Evolutionary conservation across 2,888 invertebrate species (phyloP), one percentile per base, ranked within the genome.

Genomic region (Ditylenchus weischeri): DNA sequence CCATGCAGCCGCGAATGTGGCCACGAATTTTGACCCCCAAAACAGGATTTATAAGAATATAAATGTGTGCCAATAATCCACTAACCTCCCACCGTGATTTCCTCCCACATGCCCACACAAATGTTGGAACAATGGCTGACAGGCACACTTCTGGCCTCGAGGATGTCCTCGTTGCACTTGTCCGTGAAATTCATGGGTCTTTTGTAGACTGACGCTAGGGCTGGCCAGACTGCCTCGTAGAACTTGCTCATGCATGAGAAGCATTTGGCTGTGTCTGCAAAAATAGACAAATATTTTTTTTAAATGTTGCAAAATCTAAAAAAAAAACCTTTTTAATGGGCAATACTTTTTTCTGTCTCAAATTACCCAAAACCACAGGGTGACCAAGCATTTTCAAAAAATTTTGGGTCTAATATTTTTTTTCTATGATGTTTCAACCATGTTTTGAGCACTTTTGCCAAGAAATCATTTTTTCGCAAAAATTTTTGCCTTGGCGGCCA

Each of bases 211-310:
- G 73, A 65, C 8, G 72, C 64, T 19, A 83, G 72, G 15, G 72
- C 69, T 15, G 75, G 76, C 80, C 78, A 79, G 38, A 70, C 75
- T 2, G 77, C 76, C 69, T 79, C 79, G 74, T 82, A 82, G 62
- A 79, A 70, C 57, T 76, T 71, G 18, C 78, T 78, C 82, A 83
- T 83, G 69, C 82, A 82, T 8, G 79, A 79, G 72, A 75, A 83
- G 74, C 82, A 82, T 59, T 74, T 70, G 15, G 76, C 81, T 4
- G 80, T 47, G 47, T 62, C 62, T 62, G 38, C 6, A 62, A 62
- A 47, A 59, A 54, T 15, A 54, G 1, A 15, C 43, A 43, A 54
- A 54, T 11, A 54, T 54, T 19, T 4, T 50, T 50, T 21, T 50
- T 4, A 50, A 50, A 50, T 50, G 50, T 2, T 21, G 50, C 6